A percentile compares a stretch with the other conserved stretches of the same genome.
Evolutionary conservation across 2,888 invertebrate species (phyloP).

Genomic region (Andrena praecox): DNA sequence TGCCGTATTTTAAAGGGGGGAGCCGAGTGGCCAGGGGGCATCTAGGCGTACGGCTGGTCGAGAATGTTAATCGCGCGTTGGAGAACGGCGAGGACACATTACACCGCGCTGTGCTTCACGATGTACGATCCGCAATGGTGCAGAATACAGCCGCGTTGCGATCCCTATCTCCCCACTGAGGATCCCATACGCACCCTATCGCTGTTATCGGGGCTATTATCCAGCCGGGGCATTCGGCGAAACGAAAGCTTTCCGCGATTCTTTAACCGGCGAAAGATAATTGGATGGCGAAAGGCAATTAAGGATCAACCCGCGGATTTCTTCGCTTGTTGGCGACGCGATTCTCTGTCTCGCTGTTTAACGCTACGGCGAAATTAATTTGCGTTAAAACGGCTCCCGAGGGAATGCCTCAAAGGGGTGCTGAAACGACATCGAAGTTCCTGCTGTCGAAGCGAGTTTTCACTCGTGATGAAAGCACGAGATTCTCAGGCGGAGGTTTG

Average conservation of each 20-base stretch:
- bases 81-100: slow-evolving; percentile 59
- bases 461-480: neutral
- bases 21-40: slow-evolving; percentile 48
- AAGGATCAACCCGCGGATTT: slow-evolving; percentile 18
- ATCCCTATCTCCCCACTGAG: slow-evolving; percentile 48
- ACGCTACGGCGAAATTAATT: slow-evolving; percentile 44
- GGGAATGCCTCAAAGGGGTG: neutral
- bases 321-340: slow-evolving; percentile 14
- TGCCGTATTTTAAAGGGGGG: slow-evolving; percentile 68
- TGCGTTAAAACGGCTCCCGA: slow-evolving; percentile 34
- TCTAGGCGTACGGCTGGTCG: slow-evolving; percentile 40
- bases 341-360: slow-evolving; percentile 20
- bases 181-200: slow-evolving; percentile 40
- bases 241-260: slow-evolving; percentile 24
- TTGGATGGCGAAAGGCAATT: neutral
- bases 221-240: slow-evolving; percentile 30
- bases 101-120: slow-evolving; percentile 41
- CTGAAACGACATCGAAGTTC: slow-evolving; percentile 7
- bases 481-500: neutral
- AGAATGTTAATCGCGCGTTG: slow-evolving; percentile 53
- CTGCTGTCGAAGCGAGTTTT: neutral
- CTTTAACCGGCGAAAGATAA: slow-evolving; percentile 15
- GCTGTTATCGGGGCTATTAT: slow-evolving; percentile 51
- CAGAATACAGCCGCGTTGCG: slow-evolving; percentile 40
- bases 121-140: slow-evolving; percentile 59